These are phyloP conservation scores for Oscheius sp. DNA, from an alignment of 2,888 invertebrate genomes.

Conservation along the genomic window DNA sequence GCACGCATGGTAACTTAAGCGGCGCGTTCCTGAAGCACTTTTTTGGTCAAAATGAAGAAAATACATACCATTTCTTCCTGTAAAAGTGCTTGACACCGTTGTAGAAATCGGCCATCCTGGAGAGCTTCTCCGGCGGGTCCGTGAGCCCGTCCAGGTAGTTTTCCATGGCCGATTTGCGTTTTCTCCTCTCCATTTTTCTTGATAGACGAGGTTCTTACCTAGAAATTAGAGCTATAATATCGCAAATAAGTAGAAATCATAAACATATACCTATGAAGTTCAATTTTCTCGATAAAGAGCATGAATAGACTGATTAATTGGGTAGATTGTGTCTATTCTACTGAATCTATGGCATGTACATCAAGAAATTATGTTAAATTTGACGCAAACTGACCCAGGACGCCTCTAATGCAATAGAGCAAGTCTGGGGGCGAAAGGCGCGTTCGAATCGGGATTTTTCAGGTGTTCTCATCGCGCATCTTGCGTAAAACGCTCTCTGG, in stretches of 20 bases:
- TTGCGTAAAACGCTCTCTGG: neutral
- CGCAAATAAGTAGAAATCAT: neutral
- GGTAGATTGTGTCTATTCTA: neutral
- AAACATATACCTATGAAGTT: too few relatives aligned
- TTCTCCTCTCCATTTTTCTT: constrained; percentile 57
- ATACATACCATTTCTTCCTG: constrained; percentile 76
- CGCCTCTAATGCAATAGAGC: neutral
- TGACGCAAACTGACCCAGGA: neutral
- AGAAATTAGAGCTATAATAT: neutral
- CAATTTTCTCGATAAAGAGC: too few relatives aligned
- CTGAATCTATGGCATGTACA: neutral
- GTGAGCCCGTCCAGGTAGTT: constrained; percentile 61
- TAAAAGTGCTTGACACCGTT: constrained; percentile 64
- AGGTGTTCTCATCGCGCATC: too few relatives aligned
- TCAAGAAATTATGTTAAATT: neutral
- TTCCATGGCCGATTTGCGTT: constrained; percentile 61
- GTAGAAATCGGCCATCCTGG: constrained; percentile 74
- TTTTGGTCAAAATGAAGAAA: constrained; percentile 69
- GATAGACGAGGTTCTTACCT: constrained; percentile 9
- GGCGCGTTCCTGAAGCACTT: constrained; percentile 55
- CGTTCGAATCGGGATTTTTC: neutral
- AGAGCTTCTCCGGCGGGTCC: constrained; percentile 76
- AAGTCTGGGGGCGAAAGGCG: neutral
- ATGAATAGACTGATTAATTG: too few relatives aligned
- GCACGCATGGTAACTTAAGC: constrained; percentile 82